Conservation (phyloP, 2,888 invertebrate species). For the Diadromus collaris region DNA sequence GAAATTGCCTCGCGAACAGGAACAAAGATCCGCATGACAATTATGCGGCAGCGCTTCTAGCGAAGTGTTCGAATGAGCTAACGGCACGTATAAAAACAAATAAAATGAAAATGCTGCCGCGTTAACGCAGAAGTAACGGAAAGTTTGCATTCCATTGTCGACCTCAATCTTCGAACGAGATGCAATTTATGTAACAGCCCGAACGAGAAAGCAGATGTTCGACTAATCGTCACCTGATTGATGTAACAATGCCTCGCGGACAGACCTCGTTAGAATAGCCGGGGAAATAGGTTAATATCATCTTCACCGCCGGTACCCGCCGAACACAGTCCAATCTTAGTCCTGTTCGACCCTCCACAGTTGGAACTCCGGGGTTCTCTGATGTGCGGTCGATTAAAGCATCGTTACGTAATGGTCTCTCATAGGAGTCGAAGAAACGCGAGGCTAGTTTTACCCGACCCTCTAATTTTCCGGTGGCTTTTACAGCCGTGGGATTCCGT, state of each 20-base stretch:
- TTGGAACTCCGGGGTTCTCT: slow-evolving; percentile 15
- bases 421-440: slow-evolving; percentile 29
- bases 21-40: slow-evolving; percentile 2
- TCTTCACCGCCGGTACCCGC: slow-evolving; percentile 2
- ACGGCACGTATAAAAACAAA: neutral
- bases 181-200: slow-evolving; percentile 17
- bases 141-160: neutral
- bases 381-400: slow-evolving; percentile 50
- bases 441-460: slow-evolving; percentile 19
- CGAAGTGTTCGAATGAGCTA: neutral
- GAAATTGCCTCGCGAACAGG: neutral
- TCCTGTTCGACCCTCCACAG: slow-evolving; percentile 28
- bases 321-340: slow-evolving; percentile 24
- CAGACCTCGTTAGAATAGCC: slow-evolving; percentile 32
- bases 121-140: neutral
- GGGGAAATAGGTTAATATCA: slow-evolving; percentile 51
- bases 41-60: neutral
- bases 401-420: slow-evolving; percentile 39
- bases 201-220: slow-evolving; percentile 37
- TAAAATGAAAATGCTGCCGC: neutral
- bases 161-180: neutral
- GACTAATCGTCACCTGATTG: slow-evolving; percentile 47
- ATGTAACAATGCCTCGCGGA: slow-evolving; percentile 29
- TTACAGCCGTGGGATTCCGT: slow-evolving; percentile 19
- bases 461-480: slow-evolving; percentile 53